Percentiles rank a stretch among this genome's conserved stretches.
phyloP scores from a whole-genome alignment of 2,797 vertebrate species.

The Diplodus sargus region DNA sequence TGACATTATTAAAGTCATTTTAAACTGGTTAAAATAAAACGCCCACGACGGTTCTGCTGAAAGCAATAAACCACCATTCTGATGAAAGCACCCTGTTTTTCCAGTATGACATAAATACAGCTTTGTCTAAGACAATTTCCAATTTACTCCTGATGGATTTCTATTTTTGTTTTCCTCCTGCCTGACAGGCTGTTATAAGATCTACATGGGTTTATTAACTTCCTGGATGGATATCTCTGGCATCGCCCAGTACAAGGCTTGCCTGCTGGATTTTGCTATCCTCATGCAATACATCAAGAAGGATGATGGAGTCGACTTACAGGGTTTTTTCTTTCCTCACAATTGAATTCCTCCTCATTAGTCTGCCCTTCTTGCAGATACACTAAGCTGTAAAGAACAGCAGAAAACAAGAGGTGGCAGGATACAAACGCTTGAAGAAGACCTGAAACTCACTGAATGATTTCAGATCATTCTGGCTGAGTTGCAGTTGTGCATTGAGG shows the following conservation, averaged over 20 bases:
- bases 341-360: constrained; percentile 34
- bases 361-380: constrained; percentile 22
- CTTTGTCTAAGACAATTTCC: constrained; percentile 11
- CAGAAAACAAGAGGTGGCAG: constrained; percentile 2
- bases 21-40: constrained; percentile 22
- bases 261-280: constrained; percentile 12
- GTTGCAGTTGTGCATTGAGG: constrained; percentile 20
- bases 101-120: neutral
- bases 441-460: constrained; percentile 11
- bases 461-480: constrained; percentile 40
- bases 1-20: constrained; percentile 12
- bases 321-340: neutral
- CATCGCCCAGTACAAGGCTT: neutral
- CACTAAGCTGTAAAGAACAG: constrained; percentile 10
- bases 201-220: constrained; percentile 25
- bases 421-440: constrained; percentile 24
- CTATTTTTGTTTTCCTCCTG: constrained; percentile 19
- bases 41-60: neutral
- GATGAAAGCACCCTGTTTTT: constrained; percentile 22
- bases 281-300: constrained; percentile 33
- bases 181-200: constrained; percentile 12
- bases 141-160: constrained; percentile 18
- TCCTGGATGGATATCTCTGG: constrained; percentile 34
- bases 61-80: constrained; percentile 3
- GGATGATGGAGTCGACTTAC: constrained; percentile 33